Percentiles rank a stretch among this genome's conserved stretches.
phyloP scores from a whole-genome alignment of 2,888 invertebrate species.

The Gymnocheta viridis region DNA sequence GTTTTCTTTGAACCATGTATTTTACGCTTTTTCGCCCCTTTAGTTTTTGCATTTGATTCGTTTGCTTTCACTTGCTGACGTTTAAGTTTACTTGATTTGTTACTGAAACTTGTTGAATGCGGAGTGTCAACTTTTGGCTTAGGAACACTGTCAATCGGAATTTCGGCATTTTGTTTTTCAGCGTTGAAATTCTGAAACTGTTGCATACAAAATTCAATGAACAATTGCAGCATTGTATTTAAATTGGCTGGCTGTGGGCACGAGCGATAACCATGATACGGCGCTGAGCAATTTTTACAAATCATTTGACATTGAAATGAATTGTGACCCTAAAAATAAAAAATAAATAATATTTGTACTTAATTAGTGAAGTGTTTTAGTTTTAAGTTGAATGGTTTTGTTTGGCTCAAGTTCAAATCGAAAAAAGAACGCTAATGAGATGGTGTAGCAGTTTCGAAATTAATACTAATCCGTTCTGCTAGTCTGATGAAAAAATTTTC shows the following conservation, averaged over 20 bases:
- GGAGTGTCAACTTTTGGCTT: slow-evolving; percentile 12
- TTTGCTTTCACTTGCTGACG: slow-evolving; percentile 61
- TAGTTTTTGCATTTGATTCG: slow-evolving; percentile 65
- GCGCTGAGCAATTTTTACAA: slow-evolving; percentile 78
- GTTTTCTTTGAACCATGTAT: slow-evolving; percentile 47
- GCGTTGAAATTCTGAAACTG: slow-evolving; percentile 75
- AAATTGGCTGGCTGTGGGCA: slow-evolving; percentile 78
- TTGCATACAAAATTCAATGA: slow-evolving; percentile 79
- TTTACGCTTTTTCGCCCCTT: slow-evolving; percentile 59
- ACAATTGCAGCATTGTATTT: slow-evolving; percentile 77
- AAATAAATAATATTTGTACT: too few relatives aligned
- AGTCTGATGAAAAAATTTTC: too few relatives aligned
- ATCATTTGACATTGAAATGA: slow-evolving; percentile 79
- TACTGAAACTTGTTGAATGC: slow-evolving; percentile 11
- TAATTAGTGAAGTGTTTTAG: too few relatives aligned
- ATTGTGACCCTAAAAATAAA: slow-evolving; percentile 75
- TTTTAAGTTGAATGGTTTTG: too few relatives aligned
- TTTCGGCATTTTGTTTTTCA: slow-evolving; percentile 69
- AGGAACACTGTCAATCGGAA: not conserved
- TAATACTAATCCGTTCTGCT: too few relatives aligned
- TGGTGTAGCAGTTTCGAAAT: too few relatives aligned
- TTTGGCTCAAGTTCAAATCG: too few relatives aligned
- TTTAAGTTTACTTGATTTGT: slow-evolving; percentile 67
- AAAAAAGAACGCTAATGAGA: too few relatives aligned
- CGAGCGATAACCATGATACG: slow-evolving; percentile 76